Evolutionary conservation across 2,888 invertebrate species (phyloP).

Genomic region (Ephialtes manifestator): DNA sequence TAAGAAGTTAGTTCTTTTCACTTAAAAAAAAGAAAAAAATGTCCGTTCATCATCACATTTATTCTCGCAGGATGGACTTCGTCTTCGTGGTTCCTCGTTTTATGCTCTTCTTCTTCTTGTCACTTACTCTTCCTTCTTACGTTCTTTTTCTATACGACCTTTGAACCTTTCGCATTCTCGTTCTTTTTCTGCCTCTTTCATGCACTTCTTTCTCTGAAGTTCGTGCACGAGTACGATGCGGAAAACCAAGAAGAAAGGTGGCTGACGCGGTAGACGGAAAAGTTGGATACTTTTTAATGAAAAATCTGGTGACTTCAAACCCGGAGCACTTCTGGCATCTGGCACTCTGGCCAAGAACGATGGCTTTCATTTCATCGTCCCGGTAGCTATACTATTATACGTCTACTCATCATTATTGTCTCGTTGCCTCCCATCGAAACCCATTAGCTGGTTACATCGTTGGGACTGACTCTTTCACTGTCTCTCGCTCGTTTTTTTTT

Average conservation of each 20-base stretch:
- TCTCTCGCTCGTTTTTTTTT: slow-evolving; percentile 11
- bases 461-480: slow-evolving; percentile 5
- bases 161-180: slow-evolving; percentile 1
- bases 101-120: slow-evolving; percentile 19
- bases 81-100: slow-evolving; percentile 49
- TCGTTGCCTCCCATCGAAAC: slow-evolving; percentile 28
- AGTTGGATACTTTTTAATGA: slow-evolving; percentile 44
- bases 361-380: not conserved
- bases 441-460: slow-evolving; percentile 28
- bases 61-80: not conserved
- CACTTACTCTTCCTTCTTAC: slow-evolving; percentile 7
- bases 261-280: not conserved
- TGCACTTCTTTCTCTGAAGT: slow-evolving; percentile 4
- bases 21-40: not conserved
- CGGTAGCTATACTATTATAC: not conserved
- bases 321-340: not conserved
- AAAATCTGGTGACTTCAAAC: slow-evolving; percentile 31
- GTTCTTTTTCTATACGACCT: not conserved
- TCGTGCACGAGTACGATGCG: not conserved
- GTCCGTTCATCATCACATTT: slow-evolving; percentile 13
- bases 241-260: not conserved
- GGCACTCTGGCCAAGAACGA: not conserved
- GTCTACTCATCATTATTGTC: slow-evolving; percentile 35
- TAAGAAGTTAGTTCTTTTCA: slow-evolving; percentile 15
- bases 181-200: slow-evolving; percentile 1